Conservation (phyloP, 2,113 vertebrate species). For the Dasyprocta punctata region DNA sequence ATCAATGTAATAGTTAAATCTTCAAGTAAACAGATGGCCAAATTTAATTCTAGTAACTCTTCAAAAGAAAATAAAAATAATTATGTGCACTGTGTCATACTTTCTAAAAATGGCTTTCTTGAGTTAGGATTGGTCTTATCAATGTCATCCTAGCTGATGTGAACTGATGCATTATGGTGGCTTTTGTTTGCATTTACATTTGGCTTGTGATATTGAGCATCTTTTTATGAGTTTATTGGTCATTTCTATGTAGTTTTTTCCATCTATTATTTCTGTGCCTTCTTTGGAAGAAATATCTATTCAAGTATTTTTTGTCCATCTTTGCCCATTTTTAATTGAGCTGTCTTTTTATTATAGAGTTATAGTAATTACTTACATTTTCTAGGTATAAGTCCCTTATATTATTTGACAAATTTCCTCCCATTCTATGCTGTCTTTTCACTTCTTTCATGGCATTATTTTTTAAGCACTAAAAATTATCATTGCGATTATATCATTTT, state of each 20-base stretch:
- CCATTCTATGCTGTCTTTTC: neutral
- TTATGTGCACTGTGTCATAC: neutral
- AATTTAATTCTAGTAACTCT: neutral
- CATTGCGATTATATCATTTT: neutral
- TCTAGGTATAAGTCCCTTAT: neutral
- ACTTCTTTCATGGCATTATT: neutral
- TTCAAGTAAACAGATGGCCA: neutral
- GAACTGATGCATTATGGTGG: neutral
- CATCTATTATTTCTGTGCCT: neutral
- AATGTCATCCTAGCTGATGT: neutral
- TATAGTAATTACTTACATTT: neutral
- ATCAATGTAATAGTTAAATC: neutral
- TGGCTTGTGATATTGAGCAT: neutral
- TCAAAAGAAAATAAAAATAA: neutral
- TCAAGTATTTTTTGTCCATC: neutral
- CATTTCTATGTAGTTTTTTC: neutral
- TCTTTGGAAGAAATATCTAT: neutral
- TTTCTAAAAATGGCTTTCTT: neutral
- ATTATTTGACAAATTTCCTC: neutral
- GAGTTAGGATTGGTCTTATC: neutral
- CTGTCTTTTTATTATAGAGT: neutral
- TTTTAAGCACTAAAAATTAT: neutral
- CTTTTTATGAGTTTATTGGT: neutral
- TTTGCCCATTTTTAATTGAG: neutral
- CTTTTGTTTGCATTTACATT: neutral